A percentile compares a stretch with the other conserved stretches of the same genome.
phyloP scores from a whole-genome alignment of 2,888 invertebrate species.

The Meganola albula region DNA sequence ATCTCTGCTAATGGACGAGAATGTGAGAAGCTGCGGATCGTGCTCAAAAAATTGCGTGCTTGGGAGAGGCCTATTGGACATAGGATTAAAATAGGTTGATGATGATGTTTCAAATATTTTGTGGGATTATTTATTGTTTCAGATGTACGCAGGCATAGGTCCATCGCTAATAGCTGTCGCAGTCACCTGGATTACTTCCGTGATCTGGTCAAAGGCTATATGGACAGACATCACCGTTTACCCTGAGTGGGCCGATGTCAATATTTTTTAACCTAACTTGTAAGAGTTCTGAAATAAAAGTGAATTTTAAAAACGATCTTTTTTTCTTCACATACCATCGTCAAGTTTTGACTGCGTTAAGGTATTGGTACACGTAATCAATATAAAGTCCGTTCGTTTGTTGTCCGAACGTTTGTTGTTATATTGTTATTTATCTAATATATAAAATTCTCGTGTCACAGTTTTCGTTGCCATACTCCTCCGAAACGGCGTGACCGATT shows the following conservation, averaged over 20 bases:
- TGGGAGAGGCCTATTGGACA: background rate
- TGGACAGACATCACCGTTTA: conserved; percentile 44
- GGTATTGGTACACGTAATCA: too few species aligned
- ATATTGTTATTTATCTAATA: too few species aligned
- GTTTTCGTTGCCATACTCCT: too few species aligned
- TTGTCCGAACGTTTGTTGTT: too few species aligned
- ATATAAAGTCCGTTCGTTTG: too few species aligned
- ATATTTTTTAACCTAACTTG: conserved; percentile 25
- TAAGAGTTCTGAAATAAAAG: too few species aligned
- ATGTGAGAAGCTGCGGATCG: background rate
- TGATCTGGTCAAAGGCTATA: conserved; percentile 53
- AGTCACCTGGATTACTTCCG: conserved; percentile 47
- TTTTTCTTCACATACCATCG: too few species aligned
- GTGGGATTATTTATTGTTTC: conserved; percentile 9
- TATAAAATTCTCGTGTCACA: too few species aligned
- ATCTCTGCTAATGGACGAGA: background rate
- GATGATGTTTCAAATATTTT: background rate
- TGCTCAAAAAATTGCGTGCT: background rate
- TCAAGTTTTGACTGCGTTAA: too few species aligned
- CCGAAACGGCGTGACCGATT: too few species aligned
- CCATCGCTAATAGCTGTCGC: conserved; percentile 39
- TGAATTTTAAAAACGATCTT: too few species aligned
- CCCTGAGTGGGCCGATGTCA: conserved; percentile 38
- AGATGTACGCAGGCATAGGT: conserved; percentile 53
- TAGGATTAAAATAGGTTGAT: background rate